Evolutionary conservation across 2,888 invertebrate species (phyloP).

Genomic region (Drosophila cognata): DNA sequence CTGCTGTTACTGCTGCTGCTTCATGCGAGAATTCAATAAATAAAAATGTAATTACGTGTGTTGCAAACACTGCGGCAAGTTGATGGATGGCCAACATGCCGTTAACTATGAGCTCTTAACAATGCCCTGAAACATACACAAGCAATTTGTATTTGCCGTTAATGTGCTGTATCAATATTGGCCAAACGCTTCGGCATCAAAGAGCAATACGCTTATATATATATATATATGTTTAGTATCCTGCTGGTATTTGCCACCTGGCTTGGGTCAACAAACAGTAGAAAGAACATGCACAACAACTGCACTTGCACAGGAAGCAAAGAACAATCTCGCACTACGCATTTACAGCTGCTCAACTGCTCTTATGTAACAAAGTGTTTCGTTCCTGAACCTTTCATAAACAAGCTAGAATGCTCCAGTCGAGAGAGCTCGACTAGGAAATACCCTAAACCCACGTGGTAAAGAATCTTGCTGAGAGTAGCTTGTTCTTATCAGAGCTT

Average conservation of each 20-base stretch:
- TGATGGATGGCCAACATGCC: constrained; percentile 39
- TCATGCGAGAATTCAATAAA: constrained; percentile 71
- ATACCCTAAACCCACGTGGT: not conserved
- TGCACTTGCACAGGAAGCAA: not conserved
- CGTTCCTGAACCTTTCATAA: constrained; percentile 16
- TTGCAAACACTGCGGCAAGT: constrained; percentile 31
- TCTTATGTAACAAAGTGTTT: constrained; percentile 1
- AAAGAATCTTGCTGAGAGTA: not conserved
- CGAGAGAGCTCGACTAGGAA: constrained; percentile 4
- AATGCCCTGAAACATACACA: constrained; percentile 6
- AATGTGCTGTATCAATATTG: constrained; percentile 70
- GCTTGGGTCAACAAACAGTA: constrained; percentile 58
- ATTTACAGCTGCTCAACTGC: constrained; percentile 14
- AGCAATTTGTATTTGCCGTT: constrained; percentile 55
- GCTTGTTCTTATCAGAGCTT: not conserved
- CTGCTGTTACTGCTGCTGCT: constrained; percentile 14
- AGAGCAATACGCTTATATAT: constrained; percentile 13
- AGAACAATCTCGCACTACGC: constrained; percentile 12
- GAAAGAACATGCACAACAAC: not conserved
- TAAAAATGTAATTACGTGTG: constrained; percentile 75
- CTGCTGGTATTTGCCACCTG: constrained; percentile 57
- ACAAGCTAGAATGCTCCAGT: not conserved
- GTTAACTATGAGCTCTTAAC: constrained; percentile 16
- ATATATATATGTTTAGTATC: constrained; percentile 26
- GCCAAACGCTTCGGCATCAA: constrained; percentile 57